Evolutionary conservation across 1,140 invertebrate genomes (phyloP), one percentile per base, ranked within the genome.

Genomic region (Papilio dardanus): DNA sequence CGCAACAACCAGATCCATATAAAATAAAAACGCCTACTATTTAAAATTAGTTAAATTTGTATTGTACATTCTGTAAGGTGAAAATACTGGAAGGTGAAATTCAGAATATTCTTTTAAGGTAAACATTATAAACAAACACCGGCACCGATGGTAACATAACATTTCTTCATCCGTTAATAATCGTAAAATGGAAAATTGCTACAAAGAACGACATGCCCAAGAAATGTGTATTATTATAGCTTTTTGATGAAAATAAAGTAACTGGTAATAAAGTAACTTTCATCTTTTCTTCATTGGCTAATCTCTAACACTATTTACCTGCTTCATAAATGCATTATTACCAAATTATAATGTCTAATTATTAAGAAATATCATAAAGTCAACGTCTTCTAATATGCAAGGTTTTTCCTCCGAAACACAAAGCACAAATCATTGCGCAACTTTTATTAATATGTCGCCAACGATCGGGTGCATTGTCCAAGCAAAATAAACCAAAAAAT

Each of bases 371-470:
- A 4, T n/a, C 42, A 4, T 46, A n/a, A 46, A 1, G 35, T 7
- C 6, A n/a, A 46, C 16, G 42, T 0, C 7, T 46, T 19, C 16
- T 6, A n/a, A 46, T 46, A 46, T n/a, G 5, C 16, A 46, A 46
- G 16, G 4, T 46, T 46, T 46, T 46, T 46, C 42, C 42, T 46
- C 16, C 1, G 16, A n/a, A 54, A 54, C 8, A 54, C n/a, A 58
- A 58, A 58, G 21, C 54, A 28, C 14, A 58, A 30, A 58, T 12
- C 21, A 58, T 58, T 58, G 54, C 54, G 28, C 54, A 58, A 58
- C 54, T 58, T 58, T 58, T 28, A 58, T 28, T 28, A 58, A 58
- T 12, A 58, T 58, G 54, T 58, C 54, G 54, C 54, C 10, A 58
- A 37, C 35, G 42, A 21, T 24, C 54, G 21, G 54, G 54, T 66